Base-by-base conservation (phyloP, 2,888 invertebrate species). In the Rugalucina vietnamica region DNA sequence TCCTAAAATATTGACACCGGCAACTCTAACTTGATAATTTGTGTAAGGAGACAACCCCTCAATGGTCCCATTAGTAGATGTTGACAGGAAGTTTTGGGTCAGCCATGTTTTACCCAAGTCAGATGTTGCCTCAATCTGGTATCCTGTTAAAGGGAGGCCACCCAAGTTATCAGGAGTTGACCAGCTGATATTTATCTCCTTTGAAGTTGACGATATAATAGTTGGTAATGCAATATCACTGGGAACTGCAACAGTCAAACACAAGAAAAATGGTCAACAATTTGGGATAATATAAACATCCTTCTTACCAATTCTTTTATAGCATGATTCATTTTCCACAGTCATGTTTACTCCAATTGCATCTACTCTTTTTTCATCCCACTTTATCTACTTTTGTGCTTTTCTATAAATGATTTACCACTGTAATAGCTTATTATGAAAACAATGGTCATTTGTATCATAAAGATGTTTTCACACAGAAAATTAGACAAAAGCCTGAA, bases 1-100 rank as follows among this genome's bases (percentile, higher is more conserved):
- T n/a, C 88, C 88, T 4, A 88, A 76, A 2, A 84, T 80, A 80
- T 88, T 88, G 32, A 60, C 74, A 1, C 84, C 82, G 12, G 80
- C 77, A 21, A 86, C 65, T 29, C 82, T 70, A 43, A 88, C 84
- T 14, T 29, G 75, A 39, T 86, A 88, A 29, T 65, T 65, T n/a
- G 43, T 76, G 57, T 54, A 76, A 8, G 86, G 76, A 18, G 29
- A 5, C 39, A 84, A 27, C 34, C 36, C 82, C 14, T 69, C 60
- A 1, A 65, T 18, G 34, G 34, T 65, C 21, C 84, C 74, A 70
- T 81, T 76, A 37, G 39, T 60, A 18, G 49, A 12, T 12, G 2
- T 34, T 32, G 21, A 29, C 8, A 37, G 29, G 54, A 37, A 76
- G 78, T 39, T 39, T n/a, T 34, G 27, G 54, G 27, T 12, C 32